These are phyloP conservation scores for Rhabdomys pumilio DNA, from an alignment of 2,797 vertebrate genomes.

Conservation along the genomic window DNA sequence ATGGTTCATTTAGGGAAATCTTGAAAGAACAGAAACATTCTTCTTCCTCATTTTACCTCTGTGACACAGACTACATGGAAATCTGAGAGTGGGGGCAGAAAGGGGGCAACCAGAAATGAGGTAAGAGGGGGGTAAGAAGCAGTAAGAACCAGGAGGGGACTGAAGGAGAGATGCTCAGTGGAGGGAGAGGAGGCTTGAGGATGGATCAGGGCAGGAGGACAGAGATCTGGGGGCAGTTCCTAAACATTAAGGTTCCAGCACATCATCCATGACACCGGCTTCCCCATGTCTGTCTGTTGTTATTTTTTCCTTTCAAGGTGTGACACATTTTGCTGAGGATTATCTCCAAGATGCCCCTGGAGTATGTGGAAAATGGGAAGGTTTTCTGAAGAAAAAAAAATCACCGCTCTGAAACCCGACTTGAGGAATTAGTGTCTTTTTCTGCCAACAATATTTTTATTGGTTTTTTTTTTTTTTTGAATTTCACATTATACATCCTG, in stretches of 20 bases:
- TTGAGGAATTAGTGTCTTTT: conserved; percentile 13
- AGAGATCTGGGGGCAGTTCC: conserved; percentile 8
- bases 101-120: not conserved
- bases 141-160: not conserved
- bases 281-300: not conserved
- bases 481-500: not conserved
- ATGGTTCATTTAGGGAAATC: not conserved
- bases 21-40: not conserved
- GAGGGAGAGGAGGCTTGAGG: not conserved
- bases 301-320: not conserved
- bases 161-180: conserved; percentile 13
- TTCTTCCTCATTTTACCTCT: not conserved
- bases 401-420: conserved; percentile 32
- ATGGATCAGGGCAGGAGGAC: not conserved
- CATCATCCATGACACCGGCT: not conserved
- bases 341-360: not conserved
- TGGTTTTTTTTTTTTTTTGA: not conserved
- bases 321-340: conserved; percentile 41
- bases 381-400: conserved; percentile 62
- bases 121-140: not conserved
- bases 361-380: conserved; percentile 17
- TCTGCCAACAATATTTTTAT: not conserved
- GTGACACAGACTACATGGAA: not conserved
- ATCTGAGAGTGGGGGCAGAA: not conserved
- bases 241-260: conserved; percentile 7